These are phyloP conservation scores for Helogale parvula DNA, from an alignment of 2,113 vertebrate species.

Conservation along the genomic window DNA sequence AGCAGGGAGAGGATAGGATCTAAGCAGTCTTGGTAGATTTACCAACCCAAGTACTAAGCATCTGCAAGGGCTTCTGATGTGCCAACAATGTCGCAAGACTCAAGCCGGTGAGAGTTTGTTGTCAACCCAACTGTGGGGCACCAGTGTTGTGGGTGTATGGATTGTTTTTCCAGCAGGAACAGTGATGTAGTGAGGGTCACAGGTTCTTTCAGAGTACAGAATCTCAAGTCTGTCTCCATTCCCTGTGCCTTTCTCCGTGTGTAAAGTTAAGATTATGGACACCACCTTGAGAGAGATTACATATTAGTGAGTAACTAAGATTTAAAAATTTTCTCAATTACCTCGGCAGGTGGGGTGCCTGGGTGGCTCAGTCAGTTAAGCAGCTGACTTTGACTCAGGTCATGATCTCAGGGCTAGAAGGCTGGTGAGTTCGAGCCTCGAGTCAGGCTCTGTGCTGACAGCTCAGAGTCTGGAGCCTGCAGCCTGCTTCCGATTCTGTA, in stretches of 20 bases:
- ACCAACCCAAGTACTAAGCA: neutral
- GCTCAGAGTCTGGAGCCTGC: too few relatives aligned
- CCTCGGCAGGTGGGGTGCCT: neutral
- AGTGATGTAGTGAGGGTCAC: neutral
- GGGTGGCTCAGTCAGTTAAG: too few relatives aligned
- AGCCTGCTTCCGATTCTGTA: too few relatives aligned
- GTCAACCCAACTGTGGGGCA: neutral
- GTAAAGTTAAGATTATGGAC: neutral
- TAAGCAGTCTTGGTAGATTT: neutral
- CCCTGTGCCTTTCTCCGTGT: neutral
- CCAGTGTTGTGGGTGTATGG: neutral
- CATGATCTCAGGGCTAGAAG: too few relatives aligned
- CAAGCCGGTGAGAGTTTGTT: neutral
- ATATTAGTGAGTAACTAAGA: neutral
- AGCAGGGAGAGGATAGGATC: neutral
- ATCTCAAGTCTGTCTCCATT: too few relatives aligned
- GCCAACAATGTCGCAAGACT: fast-evolving
- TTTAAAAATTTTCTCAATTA: neutral
- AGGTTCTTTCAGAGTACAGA: neutral
- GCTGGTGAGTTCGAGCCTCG: too few relatives aligned
- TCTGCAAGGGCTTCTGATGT: neutral
- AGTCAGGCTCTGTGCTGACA: too few relatives aligned
- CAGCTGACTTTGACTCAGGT: too few relatives aligned
- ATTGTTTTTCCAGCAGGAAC: neutral
- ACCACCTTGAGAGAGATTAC: neutral